A percentile compares a stretch with the other conserved stretches of the same genome.
Conservation (phyloP, 2,797 vertebrate species). For the Lerista edwardsae region DNA sequence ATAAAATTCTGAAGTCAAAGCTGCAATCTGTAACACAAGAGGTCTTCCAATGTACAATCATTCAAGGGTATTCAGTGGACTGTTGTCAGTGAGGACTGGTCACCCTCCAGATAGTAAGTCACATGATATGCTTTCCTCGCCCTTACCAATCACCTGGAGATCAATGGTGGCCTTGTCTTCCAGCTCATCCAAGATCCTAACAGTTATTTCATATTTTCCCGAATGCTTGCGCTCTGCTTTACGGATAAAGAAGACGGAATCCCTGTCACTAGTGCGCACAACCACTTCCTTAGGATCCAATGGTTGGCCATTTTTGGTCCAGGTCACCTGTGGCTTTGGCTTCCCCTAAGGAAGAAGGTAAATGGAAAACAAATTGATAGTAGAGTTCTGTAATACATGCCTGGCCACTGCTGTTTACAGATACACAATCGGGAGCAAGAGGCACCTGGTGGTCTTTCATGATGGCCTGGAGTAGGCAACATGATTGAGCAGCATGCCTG, state of each 20-base stretch:
- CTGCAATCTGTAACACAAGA: neutral
- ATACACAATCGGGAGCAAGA: neutral
- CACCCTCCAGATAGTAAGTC: neutral
- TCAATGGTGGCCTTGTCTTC: conserved; percentile 85
- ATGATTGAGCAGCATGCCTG: neutral
- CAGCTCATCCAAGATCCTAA: conserved; percentile 82
- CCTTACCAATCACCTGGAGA: conserved; percentile 89
- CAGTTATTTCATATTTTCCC: conserved; percentile 85
- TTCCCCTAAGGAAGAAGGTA: conserved; percentile 81
- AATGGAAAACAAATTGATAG: neutral
- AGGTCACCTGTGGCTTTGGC: conserved; percentile 86
- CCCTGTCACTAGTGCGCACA: conserved; percentile 81
- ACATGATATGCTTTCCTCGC: neutral
- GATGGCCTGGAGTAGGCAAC: neutral
- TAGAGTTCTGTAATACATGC: fast-evolving
- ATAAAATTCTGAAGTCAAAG: neutral
- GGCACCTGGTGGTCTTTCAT: neutral
- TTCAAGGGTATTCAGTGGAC: neutral
- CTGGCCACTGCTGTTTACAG: fast-evolving
- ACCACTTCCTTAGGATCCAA: conserved; percentile 82
- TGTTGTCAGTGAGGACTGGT: no score
- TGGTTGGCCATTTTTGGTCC: conserved; percentile 86
- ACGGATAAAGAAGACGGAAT: conserved; percentile 93
- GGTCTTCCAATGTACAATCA: neutral
- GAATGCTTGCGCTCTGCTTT: conserved; percentile 84